Evolutionary conservation across 1,140 invertebrate species (phyloP).

Genomic region (Melanaphis sacchari): DNA sequence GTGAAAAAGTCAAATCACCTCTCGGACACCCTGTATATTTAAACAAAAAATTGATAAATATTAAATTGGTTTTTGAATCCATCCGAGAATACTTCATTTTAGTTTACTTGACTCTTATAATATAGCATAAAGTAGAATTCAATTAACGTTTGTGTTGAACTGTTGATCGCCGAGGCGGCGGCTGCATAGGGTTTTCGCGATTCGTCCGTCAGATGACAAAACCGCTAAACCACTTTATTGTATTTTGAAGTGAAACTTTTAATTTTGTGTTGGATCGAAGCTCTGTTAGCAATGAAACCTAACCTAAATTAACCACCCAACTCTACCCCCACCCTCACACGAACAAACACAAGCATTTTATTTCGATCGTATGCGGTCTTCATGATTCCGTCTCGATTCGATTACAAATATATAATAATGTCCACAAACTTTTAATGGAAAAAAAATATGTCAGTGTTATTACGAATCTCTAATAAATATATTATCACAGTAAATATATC

Average conservation of each 20-base stretch:
- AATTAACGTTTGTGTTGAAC: not conserved
- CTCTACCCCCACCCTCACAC: too few species aligned
- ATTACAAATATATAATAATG: not conserved
- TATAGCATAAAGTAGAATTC: not conserved
- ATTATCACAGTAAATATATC: not conserved
- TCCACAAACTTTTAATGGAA: not conserved
- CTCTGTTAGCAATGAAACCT: not conserved
- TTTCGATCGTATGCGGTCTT: not conserved
- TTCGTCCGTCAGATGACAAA: not conserved
- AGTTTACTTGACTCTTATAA: conserved; percentile 23
- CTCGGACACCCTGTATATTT: not conserved
- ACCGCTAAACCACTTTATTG: conserved; percentile 19
- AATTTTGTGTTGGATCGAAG: not conserved
- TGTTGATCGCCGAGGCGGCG: not conserved
- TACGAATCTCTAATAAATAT: not conserved
- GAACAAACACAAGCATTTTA: not conserved
- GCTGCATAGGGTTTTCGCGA: not conserved
- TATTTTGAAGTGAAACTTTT: not conserved
- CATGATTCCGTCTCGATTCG: not conserved
- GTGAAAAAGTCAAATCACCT: not conserved
- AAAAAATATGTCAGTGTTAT: not conserved
- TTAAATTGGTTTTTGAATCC: not conserved
- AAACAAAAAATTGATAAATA: not conserved
- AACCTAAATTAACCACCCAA: not conserved
- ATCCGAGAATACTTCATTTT: not conserved